A percentile compares a stretch with the other conserved stretches of the same genome.
These are phyloP conservation scores for Coendou prehensilis DNA, from an alignment of 2,797 vertebrate genomes.

Conservation along the genomic window DNA sequence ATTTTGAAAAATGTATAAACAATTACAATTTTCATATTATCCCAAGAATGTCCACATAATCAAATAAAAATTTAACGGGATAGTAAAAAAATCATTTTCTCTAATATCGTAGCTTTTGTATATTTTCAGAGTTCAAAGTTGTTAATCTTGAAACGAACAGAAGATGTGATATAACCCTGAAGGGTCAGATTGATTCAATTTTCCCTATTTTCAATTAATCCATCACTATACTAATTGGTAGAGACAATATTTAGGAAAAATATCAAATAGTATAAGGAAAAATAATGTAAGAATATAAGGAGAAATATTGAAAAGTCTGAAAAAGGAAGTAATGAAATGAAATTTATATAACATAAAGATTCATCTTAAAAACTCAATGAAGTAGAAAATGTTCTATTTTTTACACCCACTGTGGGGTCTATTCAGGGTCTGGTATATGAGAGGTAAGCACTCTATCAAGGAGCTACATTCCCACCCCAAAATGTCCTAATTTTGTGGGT, in stretches of 20 bases:
- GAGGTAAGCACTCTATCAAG: neutral
- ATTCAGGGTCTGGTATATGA: neutral
- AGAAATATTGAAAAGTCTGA: neutral
- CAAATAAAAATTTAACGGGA: neutral
- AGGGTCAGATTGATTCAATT: neutral
- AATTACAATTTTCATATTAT: neutral
- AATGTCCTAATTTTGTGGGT: neutral
- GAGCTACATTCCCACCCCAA: neutral
- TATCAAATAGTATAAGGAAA: neutral
- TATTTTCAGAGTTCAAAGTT: neutral
- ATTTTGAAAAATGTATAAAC: conserved; percentile 1
- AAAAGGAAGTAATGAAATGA: neutral
- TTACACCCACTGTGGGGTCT: neutral
- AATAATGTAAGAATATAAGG: neutral
- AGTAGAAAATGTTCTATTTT: neutral
- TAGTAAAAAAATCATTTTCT: neutral
- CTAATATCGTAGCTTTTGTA: neutral
- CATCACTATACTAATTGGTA: neutral
- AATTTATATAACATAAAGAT: neutral
- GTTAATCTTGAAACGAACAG: neutral
- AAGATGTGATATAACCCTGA: neutral
- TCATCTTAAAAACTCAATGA: neutral
- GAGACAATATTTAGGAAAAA: neutral
- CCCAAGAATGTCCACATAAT: neutral
- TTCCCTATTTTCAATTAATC: neutral